Evolutionary conservation across 2,888 invertebrate genomes (phyloP), one percentile per base, ranked within the genome.

Genomic region (Heliconius aoede): DNA sequence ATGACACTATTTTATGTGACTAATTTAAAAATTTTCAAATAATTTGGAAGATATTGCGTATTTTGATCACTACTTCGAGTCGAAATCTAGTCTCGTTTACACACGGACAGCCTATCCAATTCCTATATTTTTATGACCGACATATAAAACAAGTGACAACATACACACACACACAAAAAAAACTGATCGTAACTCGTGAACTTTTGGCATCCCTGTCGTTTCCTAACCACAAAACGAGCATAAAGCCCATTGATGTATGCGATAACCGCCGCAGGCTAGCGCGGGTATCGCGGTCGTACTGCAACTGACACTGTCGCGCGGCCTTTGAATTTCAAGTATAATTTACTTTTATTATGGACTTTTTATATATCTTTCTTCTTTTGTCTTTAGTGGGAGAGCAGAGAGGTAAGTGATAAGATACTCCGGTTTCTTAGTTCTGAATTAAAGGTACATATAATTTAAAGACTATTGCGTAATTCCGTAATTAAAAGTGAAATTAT

Each of bases 291-390:
- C 55, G 28, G 30, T 74, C 30, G 30, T 26, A 40, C 28, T 76
- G 71, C 64, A 76, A 58, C 32, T 76, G 75, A 76, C 75, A 76
- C n/a, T 76, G 75, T 72, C 71, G 62, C 64, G 61, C 64, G 75
- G 30, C 28, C 32, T 75, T 76, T 76, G 72, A 72, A 55, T 55
- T 69, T 65, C 65, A 65, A 69, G 24, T 72, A 40, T 72, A 61
- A 72, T 72, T 72, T 18, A 72, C 36, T 72, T 72, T 72, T 72
- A 61, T 72, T 61, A 61, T 69, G 18, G 30, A 21, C 8, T 32
- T 64, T 32, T 65, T 36, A 21, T 40, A 24, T 32, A 32, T 55
- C 51, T 55, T 55, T 51, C 7, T 55, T 51, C 7, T 64, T 28
- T n/a, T 51, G 24, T 68, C 55, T 55, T 21, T 28, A 46, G 21